These are phyloP conservation scores for Tonatia bakeri DNA, from an alignment of 2,113 vertebrate species.

Conservation along the genomic window DNA sequence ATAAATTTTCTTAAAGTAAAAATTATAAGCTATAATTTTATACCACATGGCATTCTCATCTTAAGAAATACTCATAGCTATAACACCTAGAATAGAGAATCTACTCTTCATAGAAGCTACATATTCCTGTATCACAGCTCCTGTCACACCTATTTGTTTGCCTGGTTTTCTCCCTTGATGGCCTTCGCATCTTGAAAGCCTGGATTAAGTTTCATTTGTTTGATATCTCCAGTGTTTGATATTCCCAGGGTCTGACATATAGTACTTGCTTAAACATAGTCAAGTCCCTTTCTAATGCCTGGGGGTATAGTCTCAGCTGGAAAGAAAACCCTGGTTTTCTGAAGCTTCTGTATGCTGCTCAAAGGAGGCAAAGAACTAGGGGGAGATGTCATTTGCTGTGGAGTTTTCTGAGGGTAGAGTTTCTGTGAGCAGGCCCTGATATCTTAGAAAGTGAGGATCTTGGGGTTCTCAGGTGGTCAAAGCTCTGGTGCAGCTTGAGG, in stretches of 20 bases:
- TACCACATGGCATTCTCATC: neutral
- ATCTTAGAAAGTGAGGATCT: neutral
- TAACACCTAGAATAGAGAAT: neutral
- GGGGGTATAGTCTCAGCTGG: neutral
- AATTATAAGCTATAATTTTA: constrained; percentile 32
- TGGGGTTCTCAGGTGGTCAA: neutral
- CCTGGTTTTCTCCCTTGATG: neutral
- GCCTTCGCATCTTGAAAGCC: neutral
- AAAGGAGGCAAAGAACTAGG: neutral
- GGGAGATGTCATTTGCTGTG: neutral
- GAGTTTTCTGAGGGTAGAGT: neutral
- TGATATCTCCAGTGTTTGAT: neutral
- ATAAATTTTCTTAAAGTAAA: neutral
- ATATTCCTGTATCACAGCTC: neutral
- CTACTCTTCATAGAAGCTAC: neutral
- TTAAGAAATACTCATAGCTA: neutral
- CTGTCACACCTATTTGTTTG: neutral
- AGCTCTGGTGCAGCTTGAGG: neutral
- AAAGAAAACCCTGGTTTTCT: neutral
- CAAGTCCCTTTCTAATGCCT: neutral
- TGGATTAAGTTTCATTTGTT: neutral
- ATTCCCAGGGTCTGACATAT: neutral
- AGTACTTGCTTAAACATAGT: neutral
- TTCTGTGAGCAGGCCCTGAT: neutral
- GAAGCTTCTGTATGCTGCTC: neutral